These are phyloP conservation scores for Metridium senile DNA, from an alignment of 92 coral and sea anemone species.

Conservation along the genomic window DNA sequence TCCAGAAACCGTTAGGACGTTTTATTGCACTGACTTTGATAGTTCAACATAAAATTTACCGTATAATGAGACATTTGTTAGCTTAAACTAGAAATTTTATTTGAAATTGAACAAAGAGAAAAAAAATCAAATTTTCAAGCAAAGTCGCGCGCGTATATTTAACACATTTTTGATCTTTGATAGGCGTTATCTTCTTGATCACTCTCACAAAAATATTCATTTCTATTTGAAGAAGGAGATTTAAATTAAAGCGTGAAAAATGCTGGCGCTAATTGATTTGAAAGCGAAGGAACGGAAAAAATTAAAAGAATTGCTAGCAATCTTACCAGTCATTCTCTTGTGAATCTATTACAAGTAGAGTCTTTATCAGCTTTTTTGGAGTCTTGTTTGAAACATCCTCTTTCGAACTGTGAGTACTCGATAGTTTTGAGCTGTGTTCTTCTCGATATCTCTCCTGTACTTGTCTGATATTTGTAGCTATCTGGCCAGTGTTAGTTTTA, in stretches of 20 bases:
- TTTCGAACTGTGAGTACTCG: slow-evolving; percentile 49
- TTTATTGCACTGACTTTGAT: neutral
- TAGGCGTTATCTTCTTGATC: slow-evolving; percentile 3
- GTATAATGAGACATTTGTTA: neutral
- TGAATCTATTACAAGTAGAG: slow-evolving; percentile 87
- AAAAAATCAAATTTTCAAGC: neutral
- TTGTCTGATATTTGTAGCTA: slow-evolving; percentile 35
- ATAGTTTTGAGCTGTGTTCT: slow-evolving; percentile 42
- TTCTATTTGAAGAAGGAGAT: neutral
- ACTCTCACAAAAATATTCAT: neutral
- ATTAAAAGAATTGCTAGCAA: neutral
- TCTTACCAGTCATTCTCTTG: slow-evolving; percentile 95
- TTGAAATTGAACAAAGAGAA: neutral
- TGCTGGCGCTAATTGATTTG: neutral
- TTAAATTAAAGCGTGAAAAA: neutral
- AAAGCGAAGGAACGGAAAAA: neutral
- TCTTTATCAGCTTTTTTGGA: slow-evolving; percentile 73
- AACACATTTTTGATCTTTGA: slow-evolving; percentile 21
- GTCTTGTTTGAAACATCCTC: slow-evolving; percentile 58
- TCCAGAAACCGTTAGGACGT: neutral
- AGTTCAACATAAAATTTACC: neutral
- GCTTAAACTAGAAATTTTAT: neutral
- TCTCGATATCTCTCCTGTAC: slow-evolving; percentile 46
- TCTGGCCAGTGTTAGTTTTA: slow-evolving; percentile 43
- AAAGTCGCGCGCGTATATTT: neutral